Evolutionary conservation across 2,113 vertebrate genomes (phyloP).

Genomic region (Pyrgilauda ruficollis): DNA sequence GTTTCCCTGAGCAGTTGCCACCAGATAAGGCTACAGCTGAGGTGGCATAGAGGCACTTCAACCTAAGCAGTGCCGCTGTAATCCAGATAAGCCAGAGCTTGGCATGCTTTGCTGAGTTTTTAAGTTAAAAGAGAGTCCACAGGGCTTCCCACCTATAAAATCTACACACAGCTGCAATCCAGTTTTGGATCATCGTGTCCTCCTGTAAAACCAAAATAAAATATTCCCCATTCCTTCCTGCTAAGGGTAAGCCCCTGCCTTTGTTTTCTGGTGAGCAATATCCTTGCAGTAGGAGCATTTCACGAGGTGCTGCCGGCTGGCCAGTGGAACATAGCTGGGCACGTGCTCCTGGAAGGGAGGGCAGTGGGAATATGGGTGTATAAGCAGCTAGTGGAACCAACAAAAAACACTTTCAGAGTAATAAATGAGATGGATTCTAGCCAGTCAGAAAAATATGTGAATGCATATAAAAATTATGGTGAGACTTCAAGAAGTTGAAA

Average conservation of each 20-base stretch:
- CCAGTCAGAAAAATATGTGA: not conserved
- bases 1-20: not conserved
- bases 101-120: not conserved
- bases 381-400: not conserved
- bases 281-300: not conserved
- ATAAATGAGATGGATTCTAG: not conserved
- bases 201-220: not conserved
- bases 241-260: not conserved
- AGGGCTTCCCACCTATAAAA: not conserved
- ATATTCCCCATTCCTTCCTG: not conserved
- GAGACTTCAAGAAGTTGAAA: not conserved
- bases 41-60: not conserved
- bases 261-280: not conserved
- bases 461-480: not conserved
- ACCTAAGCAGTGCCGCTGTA: rapidly evolving
- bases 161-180: not conserved
- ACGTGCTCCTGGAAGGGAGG: not conserved
- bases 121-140: not conserved
- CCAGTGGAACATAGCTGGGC: not conserved
- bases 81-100: not conserved
- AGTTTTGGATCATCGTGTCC: not conserved
- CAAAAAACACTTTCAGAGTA: not conserved
- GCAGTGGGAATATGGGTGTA: not conserved
- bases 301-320: not conserved
- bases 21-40: not conserved